Evolutionary conservation across 2,797 vertebrate genomes (phyloP), one percentile per base, ranked within the genome.

Genomic region (Geotrypetes seraphini): DNA sequence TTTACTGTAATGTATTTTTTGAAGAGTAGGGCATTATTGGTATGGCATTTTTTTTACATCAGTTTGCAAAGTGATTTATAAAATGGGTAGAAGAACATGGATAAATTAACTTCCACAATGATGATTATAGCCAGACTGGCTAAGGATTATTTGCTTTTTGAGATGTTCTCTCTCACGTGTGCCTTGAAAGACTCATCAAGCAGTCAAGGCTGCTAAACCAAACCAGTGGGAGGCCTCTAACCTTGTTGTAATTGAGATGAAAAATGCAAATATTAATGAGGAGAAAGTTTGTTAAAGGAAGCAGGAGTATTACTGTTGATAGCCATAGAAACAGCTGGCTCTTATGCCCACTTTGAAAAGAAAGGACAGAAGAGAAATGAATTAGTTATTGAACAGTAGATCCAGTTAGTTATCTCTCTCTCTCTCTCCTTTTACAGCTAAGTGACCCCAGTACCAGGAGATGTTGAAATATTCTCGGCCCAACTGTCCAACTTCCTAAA

Each of bases 221-320:
- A n/a, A n/a, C 44, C 27, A 16, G 53, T 63, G 51, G 53, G 57
- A 52, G 52, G 42, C 47, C 53, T 53, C 48, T 56, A 53, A 58
- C 46, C 52, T 58, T 52, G 46, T 54, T 56, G 52, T 47, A 47
- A 47, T 31, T 44, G 41, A 57, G 52, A 43, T 43, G 39, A 67
- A 49, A 41, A 50, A 50, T 39, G 28, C 40, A 50, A 67, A 59
- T 61, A 59, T 53, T 57, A 63, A 63, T 13, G 27, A 55, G 38
- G 16, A n/a, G n/a, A 26, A 51, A 50, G 34, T 40, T 62, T 39
- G 43, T 52, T 52, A 45, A 28, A 9, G 22, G 19, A 36, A 44
- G 19, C 8, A 27, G 15, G 25, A 50, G 31, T 40, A 21, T 42
- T 60, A 36, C 51, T 39, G 14, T 12, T 33, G 40, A 31, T 22